Conservation (phyloP, 2,888 invertebrate species). For the Lottia gigantea region DNA sequence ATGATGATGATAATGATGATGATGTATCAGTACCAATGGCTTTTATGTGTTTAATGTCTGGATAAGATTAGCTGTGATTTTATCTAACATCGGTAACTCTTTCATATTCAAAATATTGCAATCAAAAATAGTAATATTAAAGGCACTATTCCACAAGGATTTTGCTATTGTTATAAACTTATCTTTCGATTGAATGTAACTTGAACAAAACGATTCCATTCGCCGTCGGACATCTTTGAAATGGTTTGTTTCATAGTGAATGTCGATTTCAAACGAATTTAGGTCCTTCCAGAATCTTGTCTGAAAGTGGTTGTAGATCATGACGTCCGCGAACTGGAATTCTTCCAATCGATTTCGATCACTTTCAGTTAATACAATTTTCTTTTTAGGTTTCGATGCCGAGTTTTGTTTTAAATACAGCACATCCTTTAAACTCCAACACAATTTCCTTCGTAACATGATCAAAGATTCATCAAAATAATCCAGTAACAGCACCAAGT, state of each 20-base stretch:
- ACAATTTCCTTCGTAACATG: conserved; percentile 52
- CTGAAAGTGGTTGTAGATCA: conserved; percentile 50
- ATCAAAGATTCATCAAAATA: conserved; percentile 63
- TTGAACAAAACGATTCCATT: conserved; percentile 30
- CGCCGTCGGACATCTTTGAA: conserved; percentile 31
- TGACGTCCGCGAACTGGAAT: conserved; percentile 51
- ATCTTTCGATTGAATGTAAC: neutral
- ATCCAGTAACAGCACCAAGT: conserved; percentile 59
- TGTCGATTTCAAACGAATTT: conserved; percentile 23
- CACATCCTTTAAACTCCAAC: conserved; percentile 57
- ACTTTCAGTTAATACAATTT: conserved; percentile 26
- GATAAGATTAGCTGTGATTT: neutral
- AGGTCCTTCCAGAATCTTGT: conserved; percentile 41
- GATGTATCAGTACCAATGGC: too few species aligned
- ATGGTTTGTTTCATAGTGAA: conserved; percentile 33
- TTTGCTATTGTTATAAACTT: conserved; percentile 20
- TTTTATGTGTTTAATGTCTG: too few species aligned
- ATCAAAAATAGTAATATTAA: conserved; percentile 29
- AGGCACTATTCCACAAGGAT: conserved; percentile 32
- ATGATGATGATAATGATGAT: too few species aligned
- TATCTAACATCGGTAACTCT: conserved; percentile 30
- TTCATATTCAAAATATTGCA: conserved; percentile 32
- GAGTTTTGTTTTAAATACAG: conserved; percentile 49
- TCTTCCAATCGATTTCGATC: conserved; percentile 33
- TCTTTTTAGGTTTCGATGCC: conserved; percentile 23